phyloP scores from a whole-genome alignment of 2,888 invertebrate species.

The Epinotia brunnichana region DNA sequence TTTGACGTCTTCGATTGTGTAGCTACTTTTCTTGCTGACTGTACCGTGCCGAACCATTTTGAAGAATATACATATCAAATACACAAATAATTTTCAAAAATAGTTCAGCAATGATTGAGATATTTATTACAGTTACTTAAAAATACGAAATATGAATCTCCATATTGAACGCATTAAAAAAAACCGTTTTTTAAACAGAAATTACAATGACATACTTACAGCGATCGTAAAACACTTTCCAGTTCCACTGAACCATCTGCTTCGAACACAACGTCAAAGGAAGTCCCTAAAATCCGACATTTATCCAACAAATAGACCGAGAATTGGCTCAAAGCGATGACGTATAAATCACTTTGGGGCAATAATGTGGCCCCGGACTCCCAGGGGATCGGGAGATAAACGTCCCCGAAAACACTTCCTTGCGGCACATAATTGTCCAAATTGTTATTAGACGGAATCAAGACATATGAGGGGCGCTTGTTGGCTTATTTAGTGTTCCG shows the following conservation, averaged over 20 bases:
- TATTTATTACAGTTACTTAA: not conserved
- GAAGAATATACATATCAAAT: not conserved
- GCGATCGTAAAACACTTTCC: not conserved
- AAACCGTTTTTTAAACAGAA: not conserved
- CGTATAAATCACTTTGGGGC: constrained; percentile 77
- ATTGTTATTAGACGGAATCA: constrained; percentile 83
- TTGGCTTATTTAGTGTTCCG: constrained; percentile 42
- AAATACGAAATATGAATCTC: not conserved
- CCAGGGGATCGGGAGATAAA: constrained; percentile 68
- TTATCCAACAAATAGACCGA: constrained; percentile 48
- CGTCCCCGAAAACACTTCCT: constrained; percentile 77
- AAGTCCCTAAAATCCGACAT: constrained; percentile 35
- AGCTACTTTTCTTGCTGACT: too few species aligned
- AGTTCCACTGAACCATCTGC: constrained; percentile 27
- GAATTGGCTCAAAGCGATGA: constrained; percentile 63
- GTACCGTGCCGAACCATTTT: too few species aligned
- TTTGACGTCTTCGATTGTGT: too few species aligned
- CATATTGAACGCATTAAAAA: not conserved
- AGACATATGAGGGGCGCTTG: constrained; percentile 73
- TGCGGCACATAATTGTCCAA: constrained; percentile 82
- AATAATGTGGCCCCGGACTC: constrained; percentile 77
- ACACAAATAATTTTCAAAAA: not conserved
- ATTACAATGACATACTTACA: not conserved
- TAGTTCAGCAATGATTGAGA: not conserved
- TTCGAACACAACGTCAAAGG: constrained; percentile 8